A percentile compares a stretch with the other conserved stretches of the same genome.
These are phyloP conservation scores for Hypotaenidia okinawae DNA, from an alignment of 2,797 vertebrate genomes.

Conservation along the genomic window DNA sequence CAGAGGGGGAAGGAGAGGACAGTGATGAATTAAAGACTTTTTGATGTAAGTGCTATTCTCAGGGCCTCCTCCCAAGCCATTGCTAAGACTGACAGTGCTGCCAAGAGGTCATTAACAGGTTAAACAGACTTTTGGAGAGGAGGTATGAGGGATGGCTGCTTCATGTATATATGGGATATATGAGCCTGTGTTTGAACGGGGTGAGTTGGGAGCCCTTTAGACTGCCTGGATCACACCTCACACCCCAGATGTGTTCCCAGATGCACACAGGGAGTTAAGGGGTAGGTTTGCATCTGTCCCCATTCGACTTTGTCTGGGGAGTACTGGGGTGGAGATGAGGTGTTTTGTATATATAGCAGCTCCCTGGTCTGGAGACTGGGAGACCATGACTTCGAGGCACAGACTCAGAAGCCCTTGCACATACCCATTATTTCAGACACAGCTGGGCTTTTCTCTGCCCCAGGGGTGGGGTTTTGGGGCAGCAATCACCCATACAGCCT, in stretches of 20 bases:
- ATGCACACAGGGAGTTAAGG: background rate
- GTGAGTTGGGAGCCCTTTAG: background rate
- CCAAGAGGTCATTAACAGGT: background rate
- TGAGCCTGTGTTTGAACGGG: background rate
- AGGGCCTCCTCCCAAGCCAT: background rate
- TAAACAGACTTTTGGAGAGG: background rate
- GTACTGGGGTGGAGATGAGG: background rate
- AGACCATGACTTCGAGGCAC: background rate
- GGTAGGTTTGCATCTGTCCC: background rate
- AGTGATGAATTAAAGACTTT: background rate
- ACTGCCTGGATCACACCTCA: background rate
- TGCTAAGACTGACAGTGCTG: background rate
- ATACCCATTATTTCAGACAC: background rate
- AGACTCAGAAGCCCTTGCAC: accelerated
- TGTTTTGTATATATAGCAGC: background rate
- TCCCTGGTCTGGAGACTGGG: background rate
- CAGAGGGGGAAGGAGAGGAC: background rate
- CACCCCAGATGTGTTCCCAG: background rate
- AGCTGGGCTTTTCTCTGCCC: background rate
- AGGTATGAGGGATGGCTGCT: background rate
- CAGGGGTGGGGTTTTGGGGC: background rate
- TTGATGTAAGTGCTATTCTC: background rate
- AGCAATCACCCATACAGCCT: background rate
- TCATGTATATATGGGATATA: background rate
- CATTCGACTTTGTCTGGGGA: background rate